Base-by-base conservation (phyloP, 2,113 vertebrate genomes). In the Falcunculus frontatus region DNA sequence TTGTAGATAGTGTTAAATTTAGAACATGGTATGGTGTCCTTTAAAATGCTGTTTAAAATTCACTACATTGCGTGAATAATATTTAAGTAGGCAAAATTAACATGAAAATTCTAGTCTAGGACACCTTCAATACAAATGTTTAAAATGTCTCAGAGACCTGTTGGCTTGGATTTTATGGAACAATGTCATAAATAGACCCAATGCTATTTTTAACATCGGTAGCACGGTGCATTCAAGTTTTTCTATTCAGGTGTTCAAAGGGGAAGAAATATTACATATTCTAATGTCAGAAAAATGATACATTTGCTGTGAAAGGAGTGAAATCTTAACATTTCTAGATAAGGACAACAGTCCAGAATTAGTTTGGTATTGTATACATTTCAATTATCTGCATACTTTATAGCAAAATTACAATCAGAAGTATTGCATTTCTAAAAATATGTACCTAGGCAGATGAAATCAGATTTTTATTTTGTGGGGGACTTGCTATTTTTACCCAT, bases 271-370 rank as follows among this genome's bases (percentile, higher is more conserved):
- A 87, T 96, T 96, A n/a, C 89, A 69, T 90, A 76, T 73, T 93
- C 83, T 93, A 52, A 16, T 89, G 80, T 69, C 15, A 30, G 85
- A 93, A 96, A 97, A 98, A 95, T 92, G n/a, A 93, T 79, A 94
- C 82, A 95, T 97, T 95, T 94, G 25, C 69, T 80, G 33, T 96
- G 90, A 84, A 91, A 95, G 69, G 63, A 93, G 69, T 88, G 92
- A 97, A 95, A 96, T 92, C 68, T 93, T 96, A 96, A 95, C 85
- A 93, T 96, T 97, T 97, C 57, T 95, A 33, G 79, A 56, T 93
- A 95, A 89, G 83, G 92, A 64, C 80, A 96, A 70, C 69, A 80
- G 53, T 72, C 49, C 69, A 95, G 80, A 91, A 93, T 95, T 78
- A 96, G 63, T 41, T 93, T 96, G 74, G n/a, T 96, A 74, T 79